These are phyloP conservation scores for Diachasma alloeum DNA, from an alignment of 1,140 invertebrate genomes.

Conservation along the genomic window DNA sequence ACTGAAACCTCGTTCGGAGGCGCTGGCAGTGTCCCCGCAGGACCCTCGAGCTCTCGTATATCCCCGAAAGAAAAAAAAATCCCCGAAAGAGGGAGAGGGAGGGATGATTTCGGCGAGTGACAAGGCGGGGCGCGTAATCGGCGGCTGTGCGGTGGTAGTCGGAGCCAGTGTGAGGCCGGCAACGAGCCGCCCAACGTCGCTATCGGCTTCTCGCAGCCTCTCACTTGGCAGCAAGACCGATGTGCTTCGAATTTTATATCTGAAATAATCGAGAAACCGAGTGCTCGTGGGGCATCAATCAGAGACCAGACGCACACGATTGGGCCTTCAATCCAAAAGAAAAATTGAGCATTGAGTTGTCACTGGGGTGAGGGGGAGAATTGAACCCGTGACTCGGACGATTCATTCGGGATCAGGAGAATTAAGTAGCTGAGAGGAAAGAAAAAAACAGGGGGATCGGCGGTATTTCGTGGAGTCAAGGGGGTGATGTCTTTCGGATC, in stretches of 20 bases:
- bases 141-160: constrained; percentile 39
- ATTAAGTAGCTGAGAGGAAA: background rate
- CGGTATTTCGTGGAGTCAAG: too few species aligned
- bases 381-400: background rate
- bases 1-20: constrained; percentile 25
- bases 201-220: constrained; percentile 40
- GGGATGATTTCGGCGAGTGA: constrained; percentile 46
- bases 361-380: background rate
- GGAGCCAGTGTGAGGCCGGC: constrained; percentile 61
- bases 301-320: background rate
- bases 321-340: background rate
- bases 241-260: constrained; percentile 18
- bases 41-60: constrained; percentile 24
- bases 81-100: background rate
- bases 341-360: background rate
- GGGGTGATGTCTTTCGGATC: background rate
- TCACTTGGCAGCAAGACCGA: constrained; percentile 9
- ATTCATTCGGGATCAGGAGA: background rate
- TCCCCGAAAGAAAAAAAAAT: background rate
- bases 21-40: constrained; percentile 20
- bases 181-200: constrained; percentile 60
- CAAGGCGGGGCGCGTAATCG: constrained; percentile 49
- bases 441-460: background rate
- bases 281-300: background rate
- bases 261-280: background rate